Percentiles rank a stretch among this genome's conserved stretches.
Evolutionary conservation across 2,888 invertebrate species (phyloP).

Genomic region (Baccha elongata): DNA sequence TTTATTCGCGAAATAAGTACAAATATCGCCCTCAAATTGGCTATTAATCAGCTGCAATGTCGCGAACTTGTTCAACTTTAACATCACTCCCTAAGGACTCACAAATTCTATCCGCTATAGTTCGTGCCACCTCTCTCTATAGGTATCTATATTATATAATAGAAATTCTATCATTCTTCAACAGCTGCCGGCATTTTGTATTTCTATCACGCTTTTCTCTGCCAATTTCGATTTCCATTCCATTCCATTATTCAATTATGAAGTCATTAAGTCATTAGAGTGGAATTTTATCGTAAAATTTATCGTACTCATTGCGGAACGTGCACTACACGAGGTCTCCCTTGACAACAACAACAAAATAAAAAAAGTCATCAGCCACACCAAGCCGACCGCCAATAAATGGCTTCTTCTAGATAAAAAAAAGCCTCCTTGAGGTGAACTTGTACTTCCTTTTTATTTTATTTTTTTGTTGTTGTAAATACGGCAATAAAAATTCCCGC

Average conservation of each 20-base stretch:
- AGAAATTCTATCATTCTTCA: neutral
- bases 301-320: slow-evolving; percentile 69
- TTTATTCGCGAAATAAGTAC: slow-evolving; percentile 60
- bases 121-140: slow-evolving; percentile 19
- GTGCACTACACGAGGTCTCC: slow-evolving; percentile 43
- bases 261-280: slow-evolving; percentile 74
- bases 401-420: slow-evolving; percentile 60
- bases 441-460: slow-evolving; percentile 2
- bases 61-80: slow-evolving; percentile 27
- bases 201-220: slow-evolving; percentile 66
- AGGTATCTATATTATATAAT: too few species aligned
- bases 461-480: neutral
- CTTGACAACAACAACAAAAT: neutral
- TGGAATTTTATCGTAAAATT: slow-evolving; percentile 73
- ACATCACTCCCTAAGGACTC: neutral
- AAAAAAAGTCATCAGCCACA: slow-evolving; percentile 17
- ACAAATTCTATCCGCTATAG: slow-evolving; percentile 6
- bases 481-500: slow-evolving; percentile 64
- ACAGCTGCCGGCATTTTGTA: slow-evolving; percentile 15
- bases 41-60: slow-evolving; percentile 64
- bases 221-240: slow-evolving; percentile 72
- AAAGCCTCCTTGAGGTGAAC: slow-evolving; percentile 55
- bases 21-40: slow-evolving; percentile 57
- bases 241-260: slow-evolving; percentile 74
- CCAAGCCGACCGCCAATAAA: slow-evolving; percentile 65